Conservation (phyloP, 2,797 vertebrate species). For the Neosilurus mollespiculum region DNA sequence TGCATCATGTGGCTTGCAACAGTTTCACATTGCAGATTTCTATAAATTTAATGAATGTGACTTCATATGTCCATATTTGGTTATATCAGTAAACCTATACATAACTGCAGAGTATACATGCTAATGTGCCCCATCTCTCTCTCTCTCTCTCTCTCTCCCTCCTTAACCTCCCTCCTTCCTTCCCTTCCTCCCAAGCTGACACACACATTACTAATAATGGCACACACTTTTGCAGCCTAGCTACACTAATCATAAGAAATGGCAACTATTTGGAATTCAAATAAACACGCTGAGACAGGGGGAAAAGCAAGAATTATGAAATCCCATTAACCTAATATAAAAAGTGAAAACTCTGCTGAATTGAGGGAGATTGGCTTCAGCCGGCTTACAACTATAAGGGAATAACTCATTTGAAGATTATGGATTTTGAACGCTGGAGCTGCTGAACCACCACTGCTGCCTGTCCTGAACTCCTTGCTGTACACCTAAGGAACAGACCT, state of each 20-base stretch:
- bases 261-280: slow-evolving; percentile 42
- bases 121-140: neutral
- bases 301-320: slow-evolving; percentile 44
- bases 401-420: slow-evolving; percentile 56
- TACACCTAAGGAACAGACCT: neutral
- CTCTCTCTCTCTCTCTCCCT: neutral
- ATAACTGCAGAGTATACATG: slow-evolving; percentile 15
- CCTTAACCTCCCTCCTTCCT: neutral
- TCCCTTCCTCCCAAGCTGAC: neutral
- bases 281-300: slow-evolving; percentile 28
- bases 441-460: neutral
- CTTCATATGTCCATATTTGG: slow-evolving; percentile 39
- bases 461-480: neutral
- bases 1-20: slow-evolving; percentile 42
- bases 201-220: slow-evolving; percentile 40
- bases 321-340: slow-evolving; percentile 62
- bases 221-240: slow-evolving; percentile 45
- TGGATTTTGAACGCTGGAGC: slow-evolving; percentile 29
- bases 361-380: slow-evolving; percentile 56
- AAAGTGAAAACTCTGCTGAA: slow-evolving; percentile 50
- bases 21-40: slow-evolving; percentile 29
- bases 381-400: slow-evolving; percentile 64
- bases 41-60: slow-evolving; percentile 27
- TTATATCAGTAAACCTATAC: slow-evolving; percentile 35
- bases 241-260: slow-evolving; percentile 40